These are phyloP conservation scores for Drosophila ficusphila DNA, from an alignment of 1,140 invertebrate species.

Conservation along the genomic window DNA sequence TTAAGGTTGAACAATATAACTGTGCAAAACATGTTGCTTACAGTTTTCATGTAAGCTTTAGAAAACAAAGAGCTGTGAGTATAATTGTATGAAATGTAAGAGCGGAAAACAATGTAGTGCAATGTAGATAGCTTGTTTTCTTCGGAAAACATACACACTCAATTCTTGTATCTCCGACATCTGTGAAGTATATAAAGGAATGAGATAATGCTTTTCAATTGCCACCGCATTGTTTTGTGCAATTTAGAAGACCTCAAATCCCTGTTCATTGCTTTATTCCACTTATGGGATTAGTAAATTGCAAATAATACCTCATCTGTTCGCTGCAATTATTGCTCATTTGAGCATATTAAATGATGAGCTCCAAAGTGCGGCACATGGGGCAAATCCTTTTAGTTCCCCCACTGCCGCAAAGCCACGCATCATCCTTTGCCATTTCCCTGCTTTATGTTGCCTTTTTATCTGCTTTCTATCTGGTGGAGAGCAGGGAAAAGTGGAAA, in stretches of 20 bases:
- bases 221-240: not conserved
- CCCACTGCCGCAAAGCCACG: conserved; percentile 34
- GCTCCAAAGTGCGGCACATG: conserved; percentile 14
- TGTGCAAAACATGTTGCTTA: too few species aligned
- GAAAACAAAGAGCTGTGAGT: not conserved
- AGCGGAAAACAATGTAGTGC: too few species aligned
- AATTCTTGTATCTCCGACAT: not conserved
- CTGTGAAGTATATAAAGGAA: not conserved
- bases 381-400: conserved; percentile 43
- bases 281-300: conserved; percentile 13
- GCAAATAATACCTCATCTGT: conserved; percentile 26
- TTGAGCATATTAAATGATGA: conserved; percentile 48
- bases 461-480: not conserved
- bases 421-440: conserved; percentile 44
- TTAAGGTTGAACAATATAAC: too few species aligned
- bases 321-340: conserved; percentile 22
- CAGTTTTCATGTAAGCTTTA: too few species aligned
- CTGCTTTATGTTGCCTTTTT: conserved; percentile 8
- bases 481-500: not conserved
- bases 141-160: not conserved
- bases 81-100: not conserved
- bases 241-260: not conserved
- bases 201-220: not conserved
- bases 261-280: not conserved
- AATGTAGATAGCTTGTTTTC: not conserved